phyloP scores from a whole-genome alignment of 2,797 vertebrate genomes.

The Bradypus variegatus region DNA sequence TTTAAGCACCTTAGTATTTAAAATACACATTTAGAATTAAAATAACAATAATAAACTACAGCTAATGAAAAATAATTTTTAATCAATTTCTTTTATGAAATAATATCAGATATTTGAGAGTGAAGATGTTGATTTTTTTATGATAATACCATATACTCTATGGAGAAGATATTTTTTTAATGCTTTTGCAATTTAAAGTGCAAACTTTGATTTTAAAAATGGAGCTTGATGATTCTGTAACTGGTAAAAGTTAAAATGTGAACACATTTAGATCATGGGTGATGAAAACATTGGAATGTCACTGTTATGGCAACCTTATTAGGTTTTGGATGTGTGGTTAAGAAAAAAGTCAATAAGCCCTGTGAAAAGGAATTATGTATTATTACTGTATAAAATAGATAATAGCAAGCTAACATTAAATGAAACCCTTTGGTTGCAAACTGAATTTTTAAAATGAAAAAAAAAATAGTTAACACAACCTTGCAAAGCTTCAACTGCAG shows the following conservation, averaged over 20 bases:
- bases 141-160: not conserved
- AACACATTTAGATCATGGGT: not conserved
- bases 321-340: not conserved
- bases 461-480: too few relatives aligned
- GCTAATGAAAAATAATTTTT: constrained; percentile 14
- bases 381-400: not conserved
- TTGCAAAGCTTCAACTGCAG: too few relatives aligned
- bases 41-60: not conserved
- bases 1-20: constrained; percentile 4
- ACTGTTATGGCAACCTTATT: not conserved
- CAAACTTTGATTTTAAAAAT: not conserved
- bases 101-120: constrained; percentile 21
- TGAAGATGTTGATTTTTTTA: constrained; percentile 11
- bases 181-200: not conserved
- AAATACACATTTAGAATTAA: constrained; percentile 24
- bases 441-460: not conserved
- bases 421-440: constrained; percentile 31
- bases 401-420: not conserved
- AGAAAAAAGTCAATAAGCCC: not conserved
- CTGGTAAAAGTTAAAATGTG: constrained; percentile 13
- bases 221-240: not conserved
- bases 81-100: not conserved
- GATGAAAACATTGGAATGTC: not conserved
- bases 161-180: not conserved
- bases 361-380: not conserved